A percentile compares a stretch with the other conserved stretches of the same genome.
Conservation (phyloP, 2,888 invertebrate genomes). For the Holacanthella duospinosa region DNA sequence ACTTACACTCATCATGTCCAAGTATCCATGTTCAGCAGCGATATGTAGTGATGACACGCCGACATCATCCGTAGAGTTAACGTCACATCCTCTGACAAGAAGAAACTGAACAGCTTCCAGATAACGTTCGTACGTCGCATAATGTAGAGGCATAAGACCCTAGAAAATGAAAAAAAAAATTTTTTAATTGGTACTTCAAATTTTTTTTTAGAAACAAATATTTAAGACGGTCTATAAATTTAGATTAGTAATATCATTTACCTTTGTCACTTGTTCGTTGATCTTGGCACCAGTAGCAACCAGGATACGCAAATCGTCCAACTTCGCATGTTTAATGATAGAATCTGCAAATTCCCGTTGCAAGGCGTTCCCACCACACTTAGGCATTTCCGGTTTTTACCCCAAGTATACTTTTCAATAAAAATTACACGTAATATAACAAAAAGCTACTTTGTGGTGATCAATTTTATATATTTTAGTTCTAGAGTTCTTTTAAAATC, state of each 20-base stretch:
- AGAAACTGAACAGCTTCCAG: slow-evolving; percentile 65
- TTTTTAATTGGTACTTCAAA: slow-evolving; percentile 2
- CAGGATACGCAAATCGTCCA: slow-evolving; percentile 75
- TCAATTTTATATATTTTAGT: too few species aligned
- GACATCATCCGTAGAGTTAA: slow-evolving; percentile 74
- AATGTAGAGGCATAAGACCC: slow-evolving; percentile 78
- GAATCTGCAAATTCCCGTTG: slow-evolving; percentile 81
- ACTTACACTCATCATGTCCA: slow-evolving; percentile 40
- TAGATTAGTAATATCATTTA: too few species aligned
- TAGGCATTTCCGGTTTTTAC: slow-evolving; percentile 24
- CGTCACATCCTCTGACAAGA: slow-evolving; percentile 68
- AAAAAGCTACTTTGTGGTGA: neutral
- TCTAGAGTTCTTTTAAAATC: too few species aligned
- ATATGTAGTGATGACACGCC: slow-evolving; percentile 85
- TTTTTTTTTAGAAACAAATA: slow-evolving; percentile 5
- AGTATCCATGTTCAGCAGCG: slow-evolving; percentile 74
- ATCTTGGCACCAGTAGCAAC: slow-evolving; percentile 73
- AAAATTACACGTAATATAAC: neutral
- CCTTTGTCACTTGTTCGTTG: slow-evolving; percentile 41
- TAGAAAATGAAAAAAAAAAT: slow-evolving; percentile 42
- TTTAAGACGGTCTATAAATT: neutral
- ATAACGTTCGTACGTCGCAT: slow-evolving; percentile 77
- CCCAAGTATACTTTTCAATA: neutral
- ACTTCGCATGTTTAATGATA: slow-evolving; percentile 73
- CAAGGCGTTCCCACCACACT: slow-evolving; percentile 41